Conservation (phyloP, 2,113 vertebrate genomes). For the Triplophysa siluroides region DNA sequence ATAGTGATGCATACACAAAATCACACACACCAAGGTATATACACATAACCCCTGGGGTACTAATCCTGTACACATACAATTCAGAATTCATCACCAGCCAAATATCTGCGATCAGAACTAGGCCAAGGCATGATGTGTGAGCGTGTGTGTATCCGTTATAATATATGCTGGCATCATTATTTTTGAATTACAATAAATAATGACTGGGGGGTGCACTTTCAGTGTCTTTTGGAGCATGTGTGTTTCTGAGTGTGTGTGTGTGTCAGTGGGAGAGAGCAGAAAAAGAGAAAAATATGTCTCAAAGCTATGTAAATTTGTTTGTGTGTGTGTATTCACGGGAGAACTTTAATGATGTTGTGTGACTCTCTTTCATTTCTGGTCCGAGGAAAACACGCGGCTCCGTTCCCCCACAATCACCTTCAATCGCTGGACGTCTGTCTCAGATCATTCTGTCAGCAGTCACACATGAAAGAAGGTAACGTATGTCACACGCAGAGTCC, state of each 20-base stretch:
- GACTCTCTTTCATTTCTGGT: constrained; percentile 23
- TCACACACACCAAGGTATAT: background rate
- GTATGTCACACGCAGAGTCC: background rate
- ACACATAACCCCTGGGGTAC: background rate
- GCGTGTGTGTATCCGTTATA: background rate
- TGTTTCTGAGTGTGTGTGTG: background rate
- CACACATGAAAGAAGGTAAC: constrained; percentile 11
- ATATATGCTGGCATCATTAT: constrained; percentile 33
- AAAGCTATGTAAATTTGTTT: constrained; percentile 24
- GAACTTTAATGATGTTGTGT: constrained; percentile 13
- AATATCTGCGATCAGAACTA: constrained; percentile 26
- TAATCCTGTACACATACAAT: constrained; percentile 18
- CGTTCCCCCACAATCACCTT: constrained; percentile 19
- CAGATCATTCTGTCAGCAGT: constrained; percentile 15
- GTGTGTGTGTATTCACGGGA: background rate
- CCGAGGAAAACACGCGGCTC: background rate
- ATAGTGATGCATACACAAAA: background rate
- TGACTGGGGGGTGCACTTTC: constrained; percentile 4
- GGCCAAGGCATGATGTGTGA: background rate
- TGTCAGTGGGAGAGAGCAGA: background rate
- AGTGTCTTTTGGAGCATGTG: background rate
- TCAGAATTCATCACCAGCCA: constrained; percentile 16
- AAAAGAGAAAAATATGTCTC: constrained; percentile 22
- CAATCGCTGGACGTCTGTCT: background rate
- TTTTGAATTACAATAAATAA: constrained; percentile 32